Evolutionary conservation across 2,888 invertebrate species (phyloP).

Genomic region (Axea sp.): DNA sequence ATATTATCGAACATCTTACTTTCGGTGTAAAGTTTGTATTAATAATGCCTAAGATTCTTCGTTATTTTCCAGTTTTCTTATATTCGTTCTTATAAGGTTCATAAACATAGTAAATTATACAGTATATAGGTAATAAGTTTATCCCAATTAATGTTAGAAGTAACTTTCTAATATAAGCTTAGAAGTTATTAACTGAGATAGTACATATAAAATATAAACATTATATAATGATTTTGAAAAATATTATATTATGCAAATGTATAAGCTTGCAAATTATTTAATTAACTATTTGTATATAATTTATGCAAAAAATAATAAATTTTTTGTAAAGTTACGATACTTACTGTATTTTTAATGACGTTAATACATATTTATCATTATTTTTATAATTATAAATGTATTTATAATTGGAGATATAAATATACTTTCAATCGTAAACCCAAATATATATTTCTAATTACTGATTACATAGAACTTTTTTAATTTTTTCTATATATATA

Average conservation of each 20-base stretch:
- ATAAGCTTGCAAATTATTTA: background rate
- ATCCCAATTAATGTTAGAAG: conserved; percentile 31
- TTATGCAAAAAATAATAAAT: too few relatives aligned
- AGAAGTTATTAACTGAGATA: conserved; percentile 19
- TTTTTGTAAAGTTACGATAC: too few relatives aligned
- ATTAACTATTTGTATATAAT: conserved; percentile 15
- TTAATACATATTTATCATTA: too few relatives aligned
- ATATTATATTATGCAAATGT: conserved; percentile 17
- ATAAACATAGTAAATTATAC: conserved; percentile 38
- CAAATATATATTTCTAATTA: too few relatives aligned
- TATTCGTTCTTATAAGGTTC: conserved; percentile 11
- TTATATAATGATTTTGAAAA: conserved; percentile 5
- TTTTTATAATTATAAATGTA: too few relatives aligned
- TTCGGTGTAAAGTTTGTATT: conserved; percentile 7
- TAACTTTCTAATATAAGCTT: conserved; percentile 9
- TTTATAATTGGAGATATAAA: too few relatives aligned
- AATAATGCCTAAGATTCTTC: conserved; percentile 9
- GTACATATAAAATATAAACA: conserved; percentile 25
- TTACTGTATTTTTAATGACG: too few relatives aligned
- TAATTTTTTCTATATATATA: too few relatives aligned
- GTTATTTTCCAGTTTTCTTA: conserved; percentile 26
- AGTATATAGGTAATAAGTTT: conserved; percentile 19
- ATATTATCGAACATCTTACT: conserved; percentile 38
- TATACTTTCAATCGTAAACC: too few relatives aligned
- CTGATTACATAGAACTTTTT: too few relatives aligned